phyloP scores from a whole-genome alignment of 2,888 invertebrate species.

The Carterocephalus palaemon region DNA sequence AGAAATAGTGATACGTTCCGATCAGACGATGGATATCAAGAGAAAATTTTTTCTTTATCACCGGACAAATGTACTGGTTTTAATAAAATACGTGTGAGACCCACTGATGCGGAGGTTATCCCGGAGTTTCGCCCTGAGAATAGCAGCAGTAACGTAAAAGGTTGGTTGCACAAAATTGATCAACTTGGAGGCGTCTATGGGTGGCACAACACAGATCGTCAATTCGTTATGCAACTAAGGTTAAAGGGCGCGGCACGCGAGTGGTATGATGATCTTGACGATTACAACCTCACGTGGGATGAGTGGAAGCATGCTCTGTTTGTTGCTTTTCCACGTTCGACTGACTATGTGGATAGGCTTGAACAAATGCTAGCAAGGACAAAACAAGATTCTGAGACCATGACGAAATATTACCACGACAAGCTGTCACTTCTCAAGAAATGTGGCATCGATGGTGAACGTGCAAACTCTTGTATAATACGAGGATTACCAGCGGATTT shows the following conservation, averaged over 20 bases:
- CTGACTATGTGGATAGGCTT: not conserved
- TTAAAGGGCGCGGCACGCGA: slow-evolving; percentile 34
- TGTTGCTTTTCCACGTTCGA: slow-evolving; percentile 30
- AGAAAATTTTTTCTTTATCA: too few relatives aligned
- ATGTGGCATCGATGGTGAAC: not conserved
- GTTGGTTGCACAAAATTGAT: slow-evolving; percentile 39
- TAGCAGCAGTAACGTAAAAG: slow-evolving; percentile 27
- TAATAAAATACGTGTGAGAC: slow-evolving; percentile 2
- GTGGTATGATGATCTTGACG: slow-evolving; percentile 32
- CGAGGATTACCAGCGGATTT: not conserved
- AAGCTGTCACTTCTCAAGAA: not conserved
- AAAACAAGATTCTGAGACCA: not conserved
- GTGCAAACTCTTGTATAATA: not conserved
- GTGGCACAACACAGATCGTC: slow-evolving; percentile 25
- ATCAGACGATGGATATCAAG: too few relatives aligned
- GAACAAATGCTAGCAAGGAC: not conserved
- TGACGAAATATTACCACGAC: not conserved
- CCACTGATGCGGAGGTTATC: slow-evolving; percentile 27
- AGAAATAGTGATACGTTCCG: too few relatives aligned
- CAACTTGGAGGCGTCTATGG: slow-evolving; percentile 37
- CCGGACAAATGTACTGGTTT: too few relatives aligned
- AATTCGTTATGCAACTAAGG: slow-evolving; percentile 33
- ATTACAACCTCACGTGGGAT: slow-evolving; percentile 36
- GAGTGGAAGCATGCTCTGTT: slow-evolving; percentile 35
- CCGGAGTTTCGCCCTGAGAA: slow-evolving; percentile 32